Base-by-base conservation (phyloP, 2,113 vertebrate species). In the Chloebia gouldiae region DNA sequence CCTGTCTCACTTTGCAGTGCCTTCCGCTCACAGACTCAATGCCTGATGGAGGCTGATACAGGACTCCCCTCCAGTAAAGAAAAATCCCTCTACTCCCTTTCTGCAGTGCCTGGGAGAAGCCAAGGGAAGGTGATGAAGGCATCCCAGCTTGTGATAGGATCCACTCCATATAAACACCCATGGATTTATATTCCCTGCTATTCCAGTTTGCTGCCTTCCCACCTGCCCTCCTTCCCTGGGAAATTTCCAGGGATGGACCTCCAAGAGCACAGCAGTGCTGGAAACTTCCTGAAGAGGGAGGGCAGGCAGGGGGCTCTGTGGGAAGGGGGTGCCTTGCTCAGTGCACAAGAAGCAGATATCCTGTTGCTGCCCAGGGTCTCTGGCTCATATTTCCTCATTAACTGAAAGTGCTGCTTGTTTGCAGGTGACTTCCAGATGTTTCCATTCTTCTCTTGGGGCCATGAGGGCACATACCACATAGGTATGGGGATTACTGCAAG, bases 341-440 rank as follows among this genome's bases (percentile, higher is more conserved):
- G 80, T 6, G 1, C 85, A 91, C 44, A 72, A 92, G 95, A 76
- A 95, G 57, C 87, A 81, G 61, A 88, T 93, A 95, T 96, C 95
- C 96, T 96, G 84, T 89, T 95, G 81, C 94, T 95, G 92, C 94
- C 89, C 61, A 68, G 76, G 84, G 72, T 96, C 89, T 88, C 44
- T 0, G 11, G 77, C 94, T 97, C 94, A 92, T 92, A 84, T 97
- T 96, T 97, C 96, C 93, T 97, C 93, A 90, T 97, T 96, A 97
- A 96, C 81, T 81, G 86, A 81, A 89, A 95, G 81, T 9, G 7
- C 83, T 3, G 60, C 69, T 96, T 1, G 0, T 91, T 96, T 97
- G 78, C 18, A 83, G 86, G 96, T 68, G 78, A 97, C 81, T 95
- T 96, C 96, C 94, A 95, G 96, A 97, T 97, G 95, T 97, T 97